Base-by-base conservation (phyloP, 2,888 invertebrate species). In the Taphrorychus bicolor region DNA sequence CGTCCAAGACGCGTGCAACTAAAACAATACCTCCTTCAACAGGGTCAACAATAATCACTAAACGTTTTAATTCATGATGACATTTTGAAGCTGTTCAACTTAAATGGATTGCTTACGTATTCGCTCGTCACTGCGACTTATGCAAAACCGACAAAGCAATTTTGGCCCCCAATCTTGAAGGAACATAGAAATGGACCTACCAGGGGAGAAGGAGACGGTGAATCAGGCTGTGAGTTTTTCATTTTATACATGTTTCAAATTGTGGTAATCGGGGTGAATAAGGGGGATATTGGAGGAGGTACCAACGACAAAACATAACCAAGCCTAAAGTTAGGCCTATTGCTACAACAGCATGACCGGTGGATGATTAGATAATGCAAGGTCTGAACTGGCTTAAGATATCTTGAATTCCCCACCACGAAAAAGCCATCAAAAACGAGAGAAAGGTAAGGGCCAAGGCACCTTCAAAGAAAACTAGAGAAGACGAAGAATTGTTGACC, bases 111-210 rank as follows among this genome's bases (percentile, higher is more conserved):
- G 4, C 75, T 73, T 2, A 72, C 72, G 16, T 76, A 77, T 3
- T 69, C 76, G 7, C 74, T 79, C 5, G 70, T 76, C 2, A 72
- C 77, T 0, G 73, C 79, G 0, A 78, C 77, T 11, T 87, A 84
- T 64, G 88, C 11, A 86, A 87, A 74, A 87, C 87, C 66, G 87
- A 89, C 74, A 91, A 91, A 69, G 91, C 91, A 0, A 82, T 91
- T 69, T 83, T 91, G 22, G 90, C 91, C 0, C 88, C 90, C 2
- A n/a, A 81, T 91, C 60, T 82, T 91, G 54, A 90, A 90, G 81
- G 87, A 90, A 74, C 87, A 89, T 77, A 91, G 91, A 42, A 90
- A 91, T 73, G 89, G 88, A 65, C 91, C 91, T 2, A 85, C 87
- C n/a, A 89, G 89, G 69, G 89, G 90, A 5, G 73, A 73, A 54